Percentiles rank a stretch among this genome's conserved stretches.
Evolutionary conservation across 2,888 invertebrate species (phyloP).

Genomic region (Ctenicera cuprea): DNA sequence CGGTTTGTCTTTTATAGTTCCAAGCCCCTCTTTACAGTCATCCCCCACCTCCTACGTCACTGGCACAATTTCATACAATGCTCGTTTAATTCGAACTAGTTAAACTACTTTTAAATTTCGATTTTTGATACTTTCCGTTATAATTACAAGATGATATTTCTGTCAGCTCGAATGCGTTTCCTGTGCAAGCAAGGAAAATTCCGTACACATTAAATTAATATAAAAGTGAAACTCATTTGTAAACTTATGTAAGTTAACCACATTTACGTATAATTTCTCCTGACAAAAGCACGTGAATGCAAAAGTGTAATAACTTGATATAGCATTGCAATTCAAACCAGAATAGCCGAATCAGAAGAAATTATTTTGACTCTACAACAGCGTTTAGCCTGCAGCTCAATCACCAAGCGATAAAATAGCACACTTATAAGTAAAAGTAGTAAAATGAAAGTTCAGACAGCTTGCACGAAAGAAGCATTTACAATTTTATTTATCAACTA

Average conservation of each 20-base stretch:
- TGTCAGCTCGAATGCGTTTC: not conserved
- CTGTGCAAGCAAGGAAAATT: slow-evolving; percentile 8
- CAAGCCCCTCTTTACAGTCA: too few relatives aligned
- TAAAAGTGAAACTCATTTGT: slow-evolving; percentile 32
- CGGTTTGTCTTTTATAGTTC: too few relatives aligned
- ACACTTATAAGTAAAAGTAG: slow-evolving; percentile 46
- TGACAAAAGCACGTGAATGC: slow-evolving; percentile 22
- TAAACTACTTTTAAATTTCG: too few relatives aligned
- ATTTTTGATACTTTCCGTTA: not conserved
- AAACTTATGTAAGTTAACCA: slow-evolving; percentile 25
- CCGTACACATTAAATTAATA: not conserved
- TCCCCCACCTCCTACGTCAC: too few relatives aligned
- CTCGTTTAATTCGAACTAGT: too few relatives aligned
- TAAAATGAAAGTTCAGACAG: slow-evolving; percentile 43
- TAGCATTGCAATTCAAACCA: slow-evolving; percentile 6
- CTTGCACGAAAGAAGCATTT: slow-evolving; percentile 23
- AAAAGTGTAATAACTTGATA: slow-evolving; percentile 16
- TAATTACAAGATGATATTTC: not conserved
- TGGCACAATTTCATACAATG: too few relatives aligned
- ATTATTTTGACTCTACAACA: slow-evolving; percentile 6
- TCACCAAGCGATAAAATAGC: slow-evolving; percentile 36
- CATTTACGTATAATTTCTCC: slow-evolving; percentile 22
- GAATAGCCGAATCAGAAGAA: not conserved
- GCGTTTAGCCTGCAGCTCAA: slow-evolving; percentile 13
- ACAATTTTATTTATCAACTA: slow-evolving; percentile 3